Percentiles rank a stretch among this genome's conserved stretches.
Evolutionary conservation across 2,113 vertebrate genomes (phyloP).

Genomic region (Phrynosoma platyrhinos): DNA sequence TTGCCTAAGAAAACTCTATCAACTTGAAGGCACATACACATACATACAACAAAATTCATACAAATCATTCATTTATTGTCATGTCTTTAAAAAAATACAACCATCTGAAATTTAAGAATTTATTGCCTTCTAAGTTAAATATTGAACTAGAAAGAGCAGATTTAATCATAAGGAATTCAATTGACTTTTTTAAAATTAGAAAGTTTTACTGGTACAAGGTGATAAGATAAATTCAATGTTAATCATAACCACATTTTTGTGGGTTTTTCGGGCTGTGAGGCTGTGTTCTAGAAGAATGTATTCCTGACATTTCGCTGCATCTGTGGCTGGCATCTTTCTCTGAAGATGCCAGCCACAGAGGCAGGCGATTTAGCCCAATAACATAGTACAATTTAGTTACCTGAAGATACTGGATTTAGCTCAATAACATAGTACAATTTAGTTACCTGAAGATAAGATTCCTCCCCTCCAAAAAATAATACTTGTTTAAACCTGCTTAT

Average conservation of each 20-base stretch:
- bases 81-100: background rate
- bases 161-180: background rate
- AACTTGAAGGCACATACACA: background rate
- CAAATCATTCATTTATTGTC: slow-evolving; percentile 8
- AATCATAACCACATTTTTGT: no score
- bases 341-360: no score
- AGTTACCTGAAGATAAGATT: background rate
- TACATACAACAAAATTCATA: background rate
- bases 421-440: background rate
- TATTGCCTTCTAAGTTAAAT: background rate
- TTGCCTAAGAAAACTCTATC: no score
- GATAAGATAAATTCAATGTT: no score
- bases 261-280: no score
- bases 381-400: background rate
- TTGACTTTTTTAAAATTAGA: background rate
- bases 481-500: background rate
- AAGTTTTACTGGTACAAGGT: background rate
- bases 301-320: no score
- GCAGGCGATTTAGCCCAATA: no score
- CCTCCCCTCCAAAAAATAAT: background rate
- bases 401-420: background rate
- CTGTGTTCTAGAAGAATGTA: no score
- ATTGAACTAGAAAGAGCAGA: background rate
- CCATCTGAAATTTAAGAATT: no score
- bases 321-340: no score